These are phyloP conservation scores for Pachliopta kotzebuea DNA, from an alignment of 2,888 invertebrate genomes.

Conservation along the genomic window DNA sequence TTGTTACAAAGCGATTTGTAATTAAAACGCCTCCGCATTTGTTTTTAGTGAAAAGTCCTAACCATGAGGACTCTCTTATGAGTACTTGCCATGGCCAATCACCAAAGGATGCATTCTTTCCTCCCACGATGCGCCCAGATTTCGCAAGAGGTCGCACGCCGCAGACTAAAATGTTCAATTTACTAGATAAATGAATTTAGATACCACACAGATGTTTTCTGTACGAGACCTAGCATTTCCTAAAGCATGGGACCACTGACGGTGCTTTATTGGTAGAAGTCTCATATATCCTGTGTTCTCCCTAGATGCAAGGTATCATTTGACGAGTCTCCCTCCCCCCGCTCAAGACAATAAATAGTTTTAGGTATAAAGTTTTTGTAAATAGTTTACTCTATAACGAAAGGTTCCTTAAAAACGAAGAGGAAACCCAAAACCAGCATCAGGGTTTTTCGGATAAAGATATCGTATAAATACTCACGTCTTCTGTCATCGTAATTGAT, in stretches of 20 bases:
- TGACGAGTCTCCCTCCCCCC: no score
- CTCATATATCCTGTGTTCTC: no score
- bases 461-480: constrained; percentile 47
- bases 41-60: constrained; percentile 96
- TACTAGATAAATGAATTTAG: background rate
- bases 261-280: no score
- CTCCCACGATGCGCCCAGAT: constrained; percentile 92
- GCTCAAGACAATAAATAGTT: no score
- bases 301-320: no score
- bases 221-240: no score
- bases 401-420: no score
- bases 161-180: constrained; percentile 84
- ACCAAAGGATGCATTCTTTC: constrained; percentile 91
- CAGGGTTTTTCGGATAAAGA: background rate
- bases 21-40: constrained; percentile 97
- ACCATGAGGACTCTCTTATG: constrained; percentile 95
- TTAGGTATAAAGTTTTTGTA: no score
- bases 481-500: constrained; percentile 64
- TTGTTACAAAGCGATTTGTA: constrained; percentile 91
- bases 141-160: constrained; percentile 91
- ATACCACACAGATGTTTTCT: background rate
- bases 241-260: no score
- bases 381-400: no score
- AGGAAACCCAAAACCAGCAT: no score
- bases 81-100: constrained; percentile 97